phyloP scores from a whole-genome alignment of 2,888 invertebrate species.

The Netelia virgata region DNA sequence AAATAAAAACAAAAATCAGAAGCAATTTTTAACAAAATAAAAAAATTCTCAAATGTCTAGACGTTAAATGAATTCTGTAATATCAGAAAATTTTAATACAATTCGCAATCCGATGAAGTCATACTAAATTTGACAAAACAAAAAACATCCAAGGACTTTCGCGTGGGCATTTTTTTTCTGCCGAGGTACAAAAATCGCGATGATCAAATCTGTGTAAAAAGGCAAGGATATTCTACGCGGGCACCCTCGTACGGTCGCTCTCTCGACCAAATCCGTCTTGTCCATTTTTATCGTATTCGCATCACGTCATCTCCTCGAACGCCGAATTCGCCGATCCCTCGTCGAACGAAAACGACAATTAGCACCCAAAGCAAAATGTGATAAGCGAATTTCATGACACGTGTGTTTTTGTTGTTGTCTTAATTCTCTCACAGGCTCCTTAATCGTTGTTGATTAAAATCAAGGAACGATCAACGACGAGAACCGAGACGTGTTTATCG shows the following conservation, averaged over 20 bases:
- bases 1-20: too few relatives aligned
- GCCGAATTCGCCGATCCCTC: neutral
- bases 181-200: too few relatives aligned
- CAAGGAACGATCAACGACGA: neutral
- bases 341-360: neutral
- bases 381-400: neutral
- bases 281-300: conserved; percentile 37
- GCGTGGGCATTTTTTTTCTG: too few relatives aligned
- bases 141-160: too few relatives aligned
- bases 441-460: conserved; percentile 40
- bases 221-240: neutral
- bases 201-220: too few relatives aligned
- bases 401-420: neutral
- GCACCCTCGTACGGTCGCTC: neutral
- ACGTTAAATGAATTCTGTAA: too few relatives aligned
- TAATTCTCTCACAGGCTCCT: neutral
- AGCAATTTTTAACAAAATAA: too few relatives aligned
- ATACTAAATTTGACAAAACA: too few relatives aligned
- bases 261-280: neutral
- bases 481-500: too few relatives aligned
- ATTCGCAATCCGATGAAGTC: too few relatives aligned
- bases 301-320: conserved; percentile 56
- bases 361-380: neutral
- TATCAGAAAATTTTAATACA: too few relatives aligned
- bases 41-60: too few relatives aligned